These are phyloP conservation scores for Osmerus mordax DNA, from an alignment of 2,113 vertebrate genomes.

Conservation along the genomic window DNA sequence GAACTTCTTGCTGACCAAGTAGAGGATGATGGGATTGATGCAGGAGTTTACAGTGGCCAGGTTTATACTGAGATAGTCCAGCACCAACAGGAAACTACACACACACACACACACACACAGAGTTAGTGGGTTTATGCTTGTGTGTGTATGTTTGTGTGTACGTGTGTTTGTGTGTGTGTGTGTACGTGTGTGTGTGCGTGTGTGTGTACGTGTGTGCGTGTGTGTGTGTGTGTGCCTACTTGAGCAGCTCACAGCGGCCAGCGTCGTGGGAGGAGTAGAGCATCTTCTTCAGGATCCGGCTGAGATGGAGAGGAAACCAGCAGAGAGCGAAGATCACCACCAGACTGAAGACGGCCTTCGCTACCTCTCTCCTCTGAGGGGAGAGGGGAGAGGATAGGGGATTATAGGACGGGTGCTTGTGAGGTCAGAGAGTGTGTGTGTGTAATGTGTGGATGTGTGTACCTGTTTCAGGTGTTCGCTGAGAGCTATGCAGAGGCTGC, in stretches of 20 bases:
- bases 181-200: neutral
- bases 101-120: neutral
- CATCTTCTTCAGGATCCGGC: conserved; percentile 87
- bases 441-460: neutral
- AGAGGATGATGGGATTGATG: conserved; percentile 97
- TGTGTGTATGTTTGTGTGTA: neutral
- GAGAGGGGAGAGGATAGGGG: conserved; percentile 8
- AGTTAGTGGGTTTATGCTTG: neutral
- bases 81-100: conserved; percentile 84
- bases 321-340: conserved; percentile 94
- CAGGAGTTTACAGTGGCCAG: conserved; percentile 96
- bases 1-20: conserved; percentile 96
- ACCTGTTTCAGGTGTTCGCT: conserved; percentile 96
- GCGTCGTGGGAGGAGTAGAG: conserved; percentile 75
- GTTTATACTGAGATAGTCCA: conserved; percentile 91
- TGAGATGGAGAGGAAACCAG: conserved; percentile 95
- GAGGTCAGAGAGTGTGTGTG: neutral
- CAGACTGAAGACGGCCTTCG: conserved; percentile 91
- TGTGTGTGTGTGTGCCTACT: conserved; percentile 64
- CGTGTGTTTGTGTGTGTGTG: neutral
- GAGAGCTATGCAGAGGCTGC: conserved; percentile 83
- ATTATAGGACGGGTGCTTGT: too few species aligned
- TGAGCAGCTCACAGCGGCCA: conserved; percentile 84
- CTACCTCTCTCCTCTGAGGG: conserved; percentile 87
- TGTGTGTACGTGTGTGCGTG: neutral